These are phyloP conservation scores for Mesorhabditis belari DNA, from an alignment of 2,888 invertebrate species.

Conservation along the genomic window DNA sequence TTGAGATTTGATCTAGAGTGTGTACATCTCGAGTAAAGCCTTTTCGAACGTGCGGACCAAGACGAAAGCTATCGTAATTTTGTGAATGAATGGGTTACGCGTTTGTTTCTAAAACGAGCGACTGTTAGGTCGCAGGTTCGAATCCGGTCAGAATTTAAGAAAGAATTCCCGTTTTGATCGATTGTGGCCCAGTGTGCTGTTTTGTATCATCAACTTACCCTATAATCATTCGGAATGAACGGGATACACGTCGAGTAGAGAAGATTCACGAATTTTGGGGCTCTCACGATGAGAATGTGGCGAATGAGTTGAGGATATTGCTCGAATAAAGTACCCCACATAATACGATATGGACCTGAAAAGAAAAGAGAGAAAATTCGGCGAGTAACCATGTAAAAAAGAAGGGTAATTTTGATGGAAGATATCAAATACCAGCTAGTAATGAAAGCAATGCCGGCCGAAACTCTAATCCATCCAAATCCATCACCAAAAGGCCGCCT, in stretches of 20 bases:
- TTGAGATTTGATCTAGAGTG: not conserved
- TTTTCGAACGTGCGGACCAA: too few species aligned
- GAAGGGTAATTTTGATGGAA: not conserved
- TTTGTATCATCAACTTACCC: constrained; percentile 12
- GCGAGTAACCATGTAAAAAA: not conserved
- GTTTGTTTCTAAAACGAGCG: too few species aligned
- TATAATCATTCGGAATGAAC: constrained; percentile 47
- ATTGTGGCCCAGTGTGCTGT: not conserved
- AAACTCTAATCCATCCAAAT: constrained; percentile 41
- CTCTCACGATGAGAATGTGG: constrained; percentile 45
- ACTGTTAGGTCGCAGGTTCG: too few species aligned
- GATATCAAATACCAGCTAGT: constrained; percentile 29
- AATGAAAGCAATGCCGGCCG: constrained; percentile 42
- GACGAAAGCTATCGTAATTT: too few species aligned
- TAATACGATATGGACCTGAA: constrained; percentile 47
- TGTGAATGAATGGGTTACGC: too few species aligned
- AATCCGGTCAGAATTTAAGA: too few species aligned
- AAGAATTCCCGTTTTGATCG: too few species aligned
- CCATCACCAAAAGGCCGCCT: constrained; percentile 43
- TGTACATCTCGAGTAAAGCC: not conserved
- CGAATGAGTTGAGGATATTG: constrained; percentile 48
- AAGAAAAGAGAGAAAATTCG: not conserved
- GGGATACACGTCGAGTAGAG: constrained; percentile 44
- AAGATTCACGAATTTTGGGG: constrained; percentile 47
- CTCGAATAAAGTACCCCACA: constrained; percentile 51